A percentile compares a stretch with the other conserved stretches of the same genome.
phyloP scores from a whole-genome alignment of 2,888 invertebrate species.

The Acronicta aceris region DNA sequence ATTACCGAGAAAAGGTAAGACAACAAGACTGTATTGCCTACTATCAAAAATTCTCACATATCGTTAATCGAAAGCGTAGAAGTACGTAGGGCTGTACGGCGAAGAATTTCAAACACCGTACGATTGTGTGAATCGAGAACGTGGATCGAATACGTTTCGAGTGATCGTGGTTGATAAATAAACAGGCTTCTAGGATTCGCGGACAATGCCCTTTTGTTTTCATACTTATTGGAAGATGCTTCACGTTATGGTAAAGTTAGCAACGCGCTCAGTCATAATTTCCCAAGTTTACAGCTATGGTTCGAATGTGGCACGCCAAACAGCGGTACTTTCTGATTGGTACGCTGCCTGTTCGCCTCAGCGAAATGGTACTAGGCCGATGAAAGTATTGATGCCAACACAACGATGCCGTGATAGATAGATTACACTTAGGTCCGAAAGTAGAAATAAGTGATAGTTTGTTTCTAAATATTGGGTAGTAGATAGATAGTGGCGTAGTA shows the following conservation, averaged over 20 bases:
- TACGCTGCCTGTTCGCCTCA: constrained; percentile 72
- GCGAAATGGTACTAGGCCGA: constrained; percentile 75
- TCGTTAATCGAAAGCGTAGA: constrained; percentile 65
- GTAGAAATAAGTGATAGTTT: constrained; percentile 8
- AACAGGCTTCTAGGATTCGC: constrained; percentile 75
- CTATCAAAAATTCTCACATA: constrained; percentile 47
- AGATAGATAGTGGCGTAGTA: background rate
- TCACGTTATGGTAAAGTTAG: constrained; percentile 29
- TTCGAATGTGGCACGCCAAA: constrained; percentile 69
- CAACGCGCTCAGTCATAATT: constrained; percentile 12
- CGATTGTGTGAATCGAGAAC: constrained; percentile 86
- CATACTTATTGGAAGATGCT: constrained; percentile 47
- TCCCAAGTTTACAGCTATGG: constrained; percentile 52
- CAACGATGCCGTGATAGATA: constrained; percentile 27
- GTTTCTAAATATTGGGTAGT: background rate
- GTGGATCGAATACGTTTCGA: constrained; percentile 82
- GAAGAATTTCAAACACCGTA: constrained; percentile 80
- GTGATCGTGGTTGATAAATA: constrained; percentile 79
- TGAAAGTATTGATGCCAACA: constrained; percentile 72
- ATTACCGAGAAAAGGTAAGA: constrained; percentile 61
- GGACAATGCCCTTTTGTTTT: constrained; percentile 77
- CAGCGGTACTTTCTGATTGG: constrained; percentile 83
- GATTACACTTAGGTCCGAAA: constrained; percentile 28
- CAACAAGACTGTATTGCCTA: constrained; percentile 37
- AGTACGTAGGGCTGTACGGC: constrained; percentile 71